These are phyloP conservation scores for Garra rufa DNA, from an alignment of 2,113 vertebrate species.

Conservation along the genomic window DNA sequence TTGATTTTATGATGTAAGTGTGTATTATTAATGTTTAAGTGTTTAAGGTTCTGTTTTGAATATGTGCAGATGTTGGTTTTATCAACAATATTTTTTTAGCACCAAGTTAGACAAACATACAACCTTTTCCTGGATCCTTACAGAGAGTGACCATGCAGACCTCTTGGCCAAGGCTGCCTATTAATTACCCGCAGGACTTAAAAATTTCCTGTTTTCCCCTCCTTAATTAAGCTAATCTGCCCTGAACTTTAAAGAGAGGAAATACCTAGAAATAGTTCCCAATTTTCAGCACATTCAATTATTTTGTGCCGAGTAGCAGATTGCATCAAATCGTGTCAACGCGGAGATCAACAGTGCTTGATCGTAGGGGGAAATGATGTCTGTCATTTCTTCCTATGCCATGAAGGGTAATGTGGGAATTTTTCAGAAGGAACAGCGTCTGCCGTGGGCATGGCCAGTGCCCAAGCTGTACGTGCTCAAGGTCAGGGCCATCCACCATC, in stretches of 20 bases:
- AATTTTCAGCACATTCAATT: slow-evolving; percentile 79
- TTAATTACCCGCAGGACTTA: slow-evolving; percentile 81
- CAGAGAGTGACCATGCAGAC: slow-evolving; percentile 70
- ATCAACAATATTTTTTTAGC: slow-evolving; percentile 3
- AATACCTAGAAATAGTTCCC: slow-evolving; percentile 77
- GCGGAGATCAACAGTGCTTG: slow-evolving; percentile 75
- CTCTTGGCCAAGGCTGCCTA: slow-evolving; percentile 75
- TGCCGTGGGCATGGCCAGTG: slow-evolving; percentile 59
- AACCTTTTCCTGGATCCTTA: slow-evolving; percentile 67
- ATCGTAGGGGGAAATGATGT: slow-evolving; percentile 78
- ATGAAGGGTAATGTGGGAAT: slow-evolving; percentile 78
- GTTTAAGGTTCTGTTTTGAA: slow-evolving; percentile 28
- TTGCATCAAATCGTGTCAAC: slow-evolving; percentile 77
- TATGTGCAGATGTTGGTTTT: neutral
- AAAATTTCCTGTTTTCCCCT: slow-evolving; percentile 84
- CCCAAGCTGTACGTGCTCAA: slow-evolving; percentile 74
- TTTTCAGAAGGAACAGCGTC: slow-evolving; percentile 58
- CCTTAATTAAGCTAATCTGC: slow-evolving; percentile 81
- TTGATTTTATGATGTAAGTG: neutral
- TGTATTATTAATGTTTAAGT: neutral
- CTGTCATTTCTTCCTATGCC: slow-evolving; percentile 82
- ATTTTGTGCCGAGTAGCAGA: slow-evolving; percentile 70
- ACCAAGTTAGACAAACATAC: slow-evolving; percentile 17
- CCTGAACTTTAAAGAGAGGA: slow-evolving; percentile 74
- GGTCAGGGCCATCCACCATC: slow-evolving; percentile 72